Conservation (phyloP, 2,113 vertebrate species). For the Dicerorhinus sumatrensis region DNA sequence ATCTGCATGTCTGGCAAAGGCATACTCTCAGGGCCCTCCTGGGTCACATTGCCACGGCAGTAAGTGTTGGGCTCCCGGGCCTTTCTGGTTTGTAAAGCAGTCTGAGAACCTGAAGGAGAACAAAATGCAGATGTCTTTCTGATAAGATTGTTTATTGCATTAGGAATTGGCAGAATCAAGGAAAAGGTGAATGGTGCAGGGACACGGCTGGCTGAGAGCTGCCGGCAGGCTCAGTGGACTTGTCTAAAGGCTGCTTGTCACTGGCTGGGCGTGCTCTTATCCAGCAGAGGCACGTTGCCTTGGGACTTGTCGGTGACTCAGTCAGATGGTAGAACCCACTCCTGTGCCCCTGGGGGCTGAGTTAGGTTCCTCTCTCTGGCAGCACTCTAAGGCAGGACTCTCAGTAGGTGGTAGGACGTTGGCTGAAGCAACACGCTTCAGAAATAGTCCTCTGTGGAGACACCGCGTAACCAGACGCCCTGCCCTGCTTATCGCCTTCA, state of each 20-base stretch:
- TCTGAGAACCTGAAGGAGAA: not conserved
- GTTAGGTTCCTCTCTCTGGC: not conserved
- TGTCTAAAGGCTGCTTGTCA: not conserved
- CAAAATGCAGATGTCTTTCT: not conserved
- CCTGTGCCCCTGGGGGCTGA: not conserved
- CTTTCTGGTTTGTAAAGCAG: not conserved
- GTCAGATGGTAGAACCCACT: not conserved
- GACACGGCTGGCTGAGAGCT: not conserved
- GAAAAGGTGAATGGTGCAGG: not conserved
- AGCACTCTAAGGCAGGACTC: not conserved
- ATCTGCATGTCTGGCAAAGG: not conserved
- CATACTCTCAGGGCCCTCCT: not conserved
- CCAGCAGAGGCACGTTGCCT: not conserved
- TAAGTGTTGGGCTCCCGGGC: not conserved
- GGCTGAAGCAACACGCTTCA: not conserved
- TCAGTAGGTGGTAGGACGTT: not conserved
- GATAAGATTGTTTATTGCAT: not conserved
- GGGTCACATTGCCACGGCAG: not conserved
- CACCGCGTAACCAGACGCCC: accelerated
- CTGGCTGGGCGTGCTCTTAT: not conserved
- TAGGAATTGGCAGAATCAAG: not conserved
- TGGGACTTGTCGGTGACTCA: not conserved
- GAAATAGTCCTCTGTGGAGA: not conserved
- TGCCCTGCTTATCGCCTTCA: not conserved
- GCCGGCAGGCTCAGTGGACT: not conserved